Evolutionary conservation across 2,888 invertebrate species (phyloP).

Genomic region (Lysandra bellargus): DNA sequence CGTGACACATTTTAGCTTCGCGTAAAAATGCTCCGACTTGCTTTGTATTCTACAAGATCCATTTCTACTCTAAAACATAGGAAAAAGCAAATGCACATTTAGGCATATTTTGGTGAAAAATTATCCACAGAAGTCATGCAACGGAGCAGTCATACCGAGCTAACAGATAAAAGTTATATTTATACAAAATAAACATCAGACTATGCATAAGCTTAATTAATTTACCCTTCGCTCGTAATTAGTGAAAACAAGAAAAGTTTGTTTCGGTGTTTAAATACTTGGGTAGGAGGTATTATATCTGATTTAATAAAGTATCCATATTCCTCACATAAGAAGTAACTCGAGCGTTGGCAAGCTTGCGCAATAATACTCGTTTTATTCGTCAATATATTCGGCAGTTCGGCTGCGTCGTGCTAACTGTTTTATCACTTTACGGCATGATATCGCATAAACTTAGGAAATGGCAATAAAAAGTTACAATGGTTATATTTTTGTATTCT

Average conservation of each 20-base stretch:
- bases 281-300: neutral
- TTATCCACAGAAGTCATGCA: neutral
- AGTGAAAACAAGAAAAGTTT: constrained; percentile 5
- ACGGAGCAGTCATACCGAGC: neutral
- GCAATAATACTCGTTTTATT: constrained; percentile 74
- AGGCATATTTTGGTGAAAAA: neutral
- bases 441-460: constrained; percentile 71
- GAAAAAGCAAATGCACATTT: neutral
- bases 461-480: constrained; percentile 68
- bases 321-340: constrained; percentile 54
- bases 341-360: constrained; percentile 70
- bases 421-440: constrained; percentile 80
- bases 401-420: constrained; percentile 71
- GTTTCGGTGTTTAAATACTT: neutral
- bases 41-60: constrained; percentile 5
- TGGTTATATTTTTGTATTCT: constrained; percentile 53
- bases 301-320: constrained; percentile 1
- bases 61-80: neutral
- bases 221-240: constrained; percentile 10
- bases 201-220: constrained; percentile 7
- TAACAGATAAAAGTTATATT: neutral
- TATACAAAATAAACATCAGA: constrained; percentile 10
- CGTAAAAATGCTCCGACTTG: constrained; percentile 13
- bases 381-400: constrained; percentile 71
- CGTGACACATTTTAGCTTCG: constrained; percentile 23